Evolutionary conservation across 2,888 invertebrate species (phyloP).

Genomic region (Scaptomyza polygonia): DNA sequence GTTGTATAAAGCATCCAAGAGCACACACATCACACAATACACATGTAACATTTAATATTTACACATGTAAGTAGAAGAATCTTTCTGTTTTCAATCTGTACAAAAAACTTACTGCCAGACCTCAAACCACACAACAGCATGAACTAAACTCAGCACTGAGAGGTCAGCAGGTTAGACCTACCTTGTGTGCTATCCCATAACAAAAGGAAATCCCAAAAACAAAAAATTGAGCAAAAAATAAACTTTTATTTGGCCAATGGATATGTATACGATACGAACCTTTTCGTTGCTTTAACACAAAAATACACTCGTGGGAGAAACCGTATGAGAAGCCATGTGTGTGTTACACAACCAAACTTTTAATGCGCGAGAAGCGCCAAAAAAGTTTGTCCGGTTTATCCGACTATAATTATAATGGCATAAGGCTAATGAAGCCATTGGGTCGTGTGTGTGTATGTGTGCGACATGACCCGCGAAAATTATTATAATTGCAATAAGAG

Average conservation of each 20-base stretch:
- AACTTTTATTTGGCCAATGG: background rate
- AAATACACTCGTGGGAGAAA: background rate
- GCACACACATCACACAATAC: background rate
- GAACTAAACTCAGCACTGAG: conserved; percentile 8
- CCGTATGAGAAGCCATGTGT: conserved; percentile 11
- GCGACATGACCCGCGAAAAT: conserved; percentile 10
- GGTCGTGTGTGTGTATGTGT: conserved; percentile 2
- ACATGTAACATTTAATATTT: background rate
- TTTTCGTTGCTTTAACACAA: conserved; percentile 12
- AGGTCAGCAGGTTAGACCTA: conserved; percentile 17
- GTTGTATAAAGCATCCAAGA: conserved; percentile 7
- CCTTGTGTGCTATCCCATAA: conserved; percentile 24
- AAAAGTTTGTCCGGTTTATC: conserved; percentile 48
- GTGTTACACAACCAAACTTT: conserved; percentile 33
- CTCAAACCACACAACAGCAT: conserved; percentile 10
- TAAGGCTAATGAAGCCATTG: conserved; percentile 56
- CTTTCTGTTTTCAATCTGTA: background rate
- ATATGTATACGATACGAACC: background rate
- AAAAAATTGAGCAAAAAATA: conserved; percentile 8
- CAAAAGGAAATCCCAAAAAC: conserved; percentile 14
- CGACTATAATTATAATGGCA: conserved; percentile 62
- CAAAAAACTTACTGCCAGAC: background rate
- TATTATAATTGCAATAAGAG: conserved; percentile 17
- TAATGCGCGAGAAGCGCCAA: conserved; percentile 11
- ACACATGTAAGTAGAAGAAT: background rate